Evolutionary conservation across 2,888 invertebrate species (phyloP).

Genomic region (Chymomyza amoena): DNA sequence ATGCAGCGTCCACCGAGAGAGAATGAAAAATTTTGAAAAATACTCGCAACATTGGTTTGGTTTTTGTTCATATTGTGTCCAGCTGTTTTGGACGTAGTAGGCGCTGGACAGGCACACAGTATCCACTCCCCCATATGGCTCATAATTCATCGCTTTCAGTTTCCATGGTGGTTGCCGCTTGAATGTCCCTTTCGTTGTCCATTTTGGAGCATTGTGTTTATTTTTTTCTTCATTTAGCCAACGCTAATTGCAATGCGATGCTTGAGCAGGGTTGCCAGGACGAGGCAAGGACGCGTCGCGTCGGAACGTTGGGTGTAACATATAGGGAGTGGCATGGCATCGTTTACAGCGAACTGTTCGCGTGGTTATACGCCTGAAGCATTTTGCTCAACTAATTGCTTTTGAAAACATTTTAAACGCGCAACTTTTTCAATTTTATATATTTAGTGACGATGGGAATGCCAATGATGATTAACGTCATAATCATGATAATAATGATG

Average conservation of each 20-base stretch:
- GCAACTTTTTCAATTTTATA: conserved; percentile 58
- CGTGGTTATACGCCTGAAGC: conserved; percentile 31
- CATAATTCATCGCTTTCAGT: conserved; percentile 54
- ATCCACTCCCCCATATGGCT: conserved; percentile 21
- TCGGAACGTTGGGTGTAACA: background rate
- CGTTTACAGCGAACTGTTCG: background rate
- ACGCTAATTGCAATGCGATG: conserved; percentile 69
- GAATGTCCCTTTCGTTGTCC: conserved; percentile 22
- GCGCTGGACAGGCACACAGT: conserved; percentile 3
- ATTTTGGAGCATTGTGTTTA: conserved; percentile 52
- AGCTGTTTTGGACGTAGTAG: background rate
- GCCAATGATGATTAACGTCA: background rate
- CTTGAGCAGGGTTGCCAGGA: conserved; percentile 17
- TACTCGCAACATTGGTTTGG: background rate
- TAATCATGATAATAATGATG: background rate
- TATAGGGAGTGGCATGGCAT: background rate
- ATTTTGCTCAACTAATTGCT: conserved; percentile 64
- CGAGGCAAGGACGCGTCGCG: background rate
- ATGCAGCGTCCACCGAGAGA: background rate
- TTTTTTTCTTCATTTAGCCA: conserved; percentile 51
- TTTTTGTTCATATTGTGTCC: background rate
- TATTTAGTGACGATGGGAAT: conserved; percentile 35
- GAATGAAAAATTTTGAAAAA: background rate
- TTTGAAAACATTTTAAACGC: conserved; percentile 52
- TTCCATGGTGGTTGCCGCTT: conserved; percentile 5